phyloP scores from a whole-genome alignment of 2,888 invertebrate genomes.

The Frankliniella intonsa region DNA sequence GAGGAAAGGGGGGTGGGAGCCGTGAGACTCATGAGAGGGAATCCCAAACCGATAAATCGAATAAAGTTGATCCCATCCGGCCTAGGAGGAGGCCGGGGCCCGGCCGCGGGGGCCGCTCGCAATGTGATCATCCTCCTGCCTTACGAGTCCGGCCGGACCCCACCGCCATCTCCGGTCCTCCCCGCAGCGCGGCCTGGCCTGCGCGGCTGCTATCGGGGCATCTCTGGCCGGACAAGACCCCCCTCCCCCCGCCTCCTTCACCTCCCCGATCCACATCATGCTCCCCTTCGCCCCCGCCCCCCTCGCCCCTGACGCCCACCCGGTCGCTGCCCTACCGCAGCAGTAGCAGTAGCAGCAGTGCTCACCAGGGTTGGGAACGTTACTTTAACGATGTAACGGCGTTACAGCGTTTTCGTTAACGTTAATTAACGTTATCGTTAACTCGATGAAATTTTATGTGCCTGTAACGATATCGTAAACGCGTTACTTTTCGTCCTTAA shows the following conservation, averaged over 20 bases:
- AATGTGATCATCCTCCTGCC: not conserved
- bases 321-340: too few relatives aligned
- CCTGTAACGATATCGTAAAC: too few relatives aligned
- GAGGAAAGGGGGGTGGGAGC: not conserved
- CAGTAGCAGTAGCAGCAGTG: too few relatives aligned
- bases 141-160: not conserved
- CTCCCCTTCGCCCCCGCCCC: too few relatives aligned
- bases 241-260: not conserved
- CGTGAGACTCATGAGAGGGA: not conserved
- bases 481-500: too few relatives aligned
- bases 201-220: not conserved
- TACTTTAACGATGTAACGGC: too few relatives aligned
- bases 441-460: too few relatives aligned
- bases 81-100: not conserved
- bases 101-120: not conserved
- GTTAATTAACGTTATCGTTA: too few relatives aligned
- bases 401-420: too few relatives aligned
- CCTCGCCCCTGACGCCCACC: too few relatives aligned
- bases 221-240: not conserved
- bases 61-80: slow-evolving; percentile 24
- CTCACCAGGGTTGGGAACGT: too few relatives aligned
- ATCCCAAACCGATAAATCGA: slow-evolving; percentile 20
- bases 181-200: not conserved
- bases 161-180: not conserved
- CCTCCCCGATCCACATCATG: too few relatives aligned